These are phyloP conservation scores for Tanypteryx hageni DNA, from an alignment of 2,888 invertebrate species.

Conservation along the genomic window DNA sequence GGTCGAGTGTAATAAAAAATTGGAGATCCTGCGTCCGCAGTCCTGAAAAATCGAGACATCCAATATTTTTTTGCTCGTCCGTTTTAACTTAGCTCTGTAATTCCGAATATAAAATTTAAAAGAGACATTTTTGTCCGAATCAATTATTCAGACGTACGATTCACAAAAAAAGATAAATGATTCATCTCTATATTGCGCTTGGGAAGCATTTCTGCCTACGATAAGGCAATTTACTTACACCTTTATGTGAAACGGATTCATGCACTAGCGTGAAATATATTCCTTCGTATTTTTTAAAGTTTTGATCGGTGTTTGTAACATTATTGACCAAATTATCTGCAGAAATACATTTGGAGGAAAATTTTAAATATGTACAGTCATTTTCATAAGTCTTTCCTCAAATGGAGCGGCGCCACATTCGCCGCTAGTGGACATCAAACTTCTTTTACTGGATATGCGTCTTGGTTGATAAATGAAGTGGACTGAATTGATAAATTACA, in stretches of 20 bases:
- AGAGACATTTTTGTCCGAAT: constrained; percentile 21
- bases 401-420: too few species aligned
- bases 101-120: constrained; percentile 30
- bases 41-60: neutral
- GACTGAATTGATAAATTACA: too few species aligned
- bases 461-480: too few species aligned
- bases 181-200: neutral
- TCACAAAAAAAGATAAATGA: constrained; percentile 36
- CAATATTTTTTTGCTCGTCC: neutral
- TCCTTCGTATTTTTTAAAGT: neutral
- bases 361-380: too few species aligned
- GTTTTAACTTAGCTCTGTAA: constrained; percentile 16
- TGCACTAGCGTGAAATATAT: neutral
- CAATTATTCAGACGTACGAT: constrained; percentile 56
- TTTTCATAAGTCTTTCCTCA: too few species aligned
- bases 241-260: constrained; percentile 13
- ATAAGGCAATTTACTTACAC: constrained; percentile 32
- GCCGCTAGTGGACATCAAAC: too few species aligned
- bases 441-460: too few species aligned
- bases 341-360: too few species aligned
- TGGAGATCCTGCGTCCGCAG: neutral
- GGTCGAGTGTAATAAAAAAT: neutral
- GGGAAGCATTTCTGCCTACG: neutral
- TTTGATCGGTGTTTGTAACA: too few species aligned
- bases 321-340: too few species aligned